Base-by-base conservation (phyloP, 2,113 vertebrate species). In the Pipra filicauda region DNA sequence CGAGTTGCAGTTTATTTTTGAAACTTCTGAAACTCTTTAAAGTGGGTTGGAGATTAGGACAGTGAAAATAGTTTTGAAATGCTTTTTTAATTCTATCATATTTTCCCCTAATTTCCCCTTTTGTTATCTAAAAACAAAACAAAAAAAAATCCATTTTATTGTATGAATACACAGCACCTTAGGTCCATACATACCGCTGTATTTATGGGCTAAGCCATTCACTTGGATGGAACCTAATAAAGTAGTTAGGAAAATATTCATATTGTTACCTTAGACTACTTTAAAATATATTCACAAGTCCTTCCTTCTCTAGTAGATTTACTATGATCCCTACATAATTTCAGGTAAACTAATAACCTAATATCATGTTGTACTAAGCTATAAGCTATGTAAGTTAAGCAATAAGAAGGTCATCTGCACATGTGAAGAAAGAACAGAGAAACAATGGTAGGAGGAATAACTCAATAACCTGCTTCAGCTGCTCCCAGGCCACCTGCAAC, bases 11-110 rank as follows among this genome's bases (percentile, higher is more conserved):
- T 79, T 70, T 86, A 55, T 85, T 94, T 96, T 72, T 81, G 37
- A 94, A 95, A 93, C 72, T 79, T 81, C 81, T 92, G 75, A 58
- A 96, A 95, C 37, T 65, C 57, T 93, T 85, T 91, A 74, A 94
- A 95, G 76, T 73, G 59, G 20, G 89, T 95, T 78, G 55, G 52
- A 77, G 58, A 89, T 70, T 84, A 95, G 39, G 28, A 61, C 7
- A 62, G 20, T 41, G 78, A 75, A 71, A 94, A 88, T 6, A 15
- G 30, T 72, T 93, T 89, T 89, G 28, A 52, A 72, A 41, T 55
- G 16, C 13, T 41, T 69, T 39, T 41, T 77, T 88, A 81, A 79
- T 73, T 61, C 15, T 58, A 19, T 41, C 1, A 10, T 26, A 55
- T 79, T 76, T 24, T 43, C 8, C 31, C 22, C 13, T 13, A 89